These are phyloP conservation scores for Chaenodraco wilsoni DNA, from an alignment of 2,797 vertebrate species.

Conservation along the genomic window DNA sequence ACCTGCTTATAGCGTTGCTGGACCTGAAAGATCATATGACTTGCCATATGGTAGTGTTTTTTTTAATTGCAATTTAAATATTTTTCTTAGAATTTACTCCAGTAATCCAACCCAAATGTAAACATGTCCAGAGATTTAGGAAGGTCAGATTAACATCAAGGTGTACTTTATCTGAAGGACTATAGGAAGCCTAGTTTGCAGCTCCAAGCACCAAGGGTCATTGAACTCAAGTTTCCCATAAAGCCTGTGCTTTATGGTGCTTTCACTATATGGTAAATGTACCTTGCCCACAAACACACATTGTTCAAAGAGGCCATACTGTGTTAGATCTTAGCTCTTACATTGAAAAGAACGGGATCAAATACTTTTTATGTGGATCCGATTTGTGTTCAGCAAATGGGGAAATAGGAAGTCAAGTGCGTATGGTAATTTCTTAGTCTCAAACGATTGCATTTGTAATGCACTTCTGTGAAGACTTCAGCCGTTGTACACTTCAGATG, in stretches of 20 bases:
- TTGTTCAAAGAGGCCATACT: conserved; percentile 37
- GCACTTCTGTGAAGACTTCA: neutral
- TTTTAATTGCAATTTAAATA: neutral
- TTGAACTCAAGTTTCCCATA: conserved; percentile 55
- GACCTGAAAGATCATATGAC: neutral
- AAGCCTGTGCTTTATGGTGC: conserved; percentile 50
- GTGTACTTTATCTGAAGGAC: conserved; percentile 10
- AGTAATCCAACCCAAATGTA: neutral
- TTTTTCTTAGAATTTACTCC: too few relatives aligned
- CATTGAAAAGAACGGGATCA: conserved; percentile 2
- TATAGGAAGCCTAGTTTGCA: conserved; percentile 12
- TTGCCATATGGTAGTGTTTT: neutral
- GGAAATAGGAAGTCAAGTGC: neutral
- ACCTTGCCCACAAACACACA: conserved; percentile 47
- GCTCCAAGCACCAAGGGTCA: conserved; percentile 46
- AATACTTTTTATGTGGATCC: conserved; percentile 9
- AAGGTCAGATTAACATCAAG: conserved; percentile 30
- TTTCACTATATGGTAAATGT: conserved; percentile 46
- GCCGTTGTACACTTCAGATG: conserved; percentile 13
- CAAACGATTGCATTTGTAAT: conserved; percentile 7
- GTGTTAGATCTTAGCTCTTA: conserved; percentile 24
- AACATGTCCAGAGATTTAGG: conserved; percentile 5
- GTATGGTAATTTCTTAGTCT: neutral
- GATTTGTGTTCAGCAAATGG: conserved; percentile 20
- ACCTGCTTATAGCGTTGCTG: neutral